Base-by-base conservation (phyloP, 2,888 invertebrate genomes). In the Pediacus dermestoides region DNA sequence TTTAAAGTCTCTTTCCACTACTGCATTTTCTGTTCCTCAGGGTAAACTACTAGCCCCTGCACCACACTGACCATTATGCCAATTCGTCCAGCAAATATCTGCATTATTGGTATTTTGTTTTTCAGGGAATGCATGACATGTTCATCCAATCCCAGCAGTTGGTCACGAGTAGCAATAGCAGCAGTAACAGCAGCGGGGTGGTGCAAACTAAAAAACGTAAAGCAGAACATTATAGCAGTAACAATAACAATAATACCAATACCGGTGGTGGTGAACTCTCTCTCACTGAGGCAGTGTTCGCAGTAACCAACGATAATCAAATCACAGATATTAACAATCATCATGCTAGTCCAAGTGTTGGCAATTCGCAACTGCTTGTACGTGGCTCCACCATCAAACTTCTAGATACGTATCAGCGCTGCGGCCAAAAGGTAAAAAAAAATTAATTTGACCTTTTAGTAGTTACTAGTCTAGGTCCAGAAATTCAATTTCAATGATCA, bases 91-190 rank as follows among this genome's bases (percentile, higher is more conserved):
- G n/a, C n/a, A n/a, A n/a, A n/a, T n/a, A n/a, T n/a, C n/a, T n/a
- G n/a, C n/a, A n/a, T n/a, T n/a, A n/a, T n/a, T n/a, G n/a, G n/a
- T n/a, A n/a, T n/a, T n/a, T n/a, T n/a, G 70, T 50, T 39, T 73
- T 74, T 13, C 73, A 86, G 85, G 83, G 83, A 82, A 82, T 82
- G 83, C 84, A 80, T 85, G 85, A 85, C 85, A 86, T 85, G 85
- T 85, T 82, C 82, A 82, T 82, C 76, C 77, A 75, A 74, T 74
- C 76, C 72, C 77, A 77, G 65, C 75, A 75, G 66, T 60, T 67
- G 66, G 66, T 63, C 52, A 71, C 73, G 68, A 72, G 70, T 70
- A 72, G 70, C 68, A 72, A 68, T 60, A 64, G 61, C 59, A 61
- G 61, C 37, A 48, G 60, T 57, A 62, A 55, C 35, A 50, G 35